phyloP scores from a whole-genome alignment of 2,797 vertebrate genomes.

The Morelia viridis region DNA sequence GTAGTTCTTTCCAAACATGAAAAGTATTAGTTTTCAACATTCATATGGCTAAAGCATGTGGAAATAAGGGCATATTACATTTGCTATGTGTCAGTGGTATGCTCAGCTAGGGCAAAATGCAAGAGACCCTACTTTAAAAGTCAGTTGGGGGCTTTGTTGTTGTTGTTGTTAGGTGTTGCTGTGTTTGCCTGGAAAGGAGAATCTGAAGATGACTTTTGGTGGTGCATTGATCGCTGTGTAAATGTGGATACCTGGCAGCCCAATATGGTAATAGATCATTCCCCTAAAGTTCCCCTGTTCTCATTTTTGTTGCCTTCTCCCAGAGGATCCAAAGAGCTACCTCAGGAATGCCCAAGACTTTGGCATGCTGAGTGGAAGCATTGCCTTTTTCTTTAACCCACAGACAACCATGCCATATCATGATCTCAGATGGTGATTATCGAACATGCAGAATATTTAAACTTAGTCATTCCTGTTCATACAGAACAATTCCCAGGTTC shows the following conservation, averaged over 20 bases:
- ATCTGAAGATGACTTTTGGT: slow-evolving; percentile 99
- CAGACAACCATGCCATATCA: not conserved
- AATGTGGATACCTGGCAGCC: slow-evolving; percentile 94
- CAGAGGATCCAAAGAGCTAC: not conserved
- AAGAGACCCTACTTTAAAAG: not conserved
- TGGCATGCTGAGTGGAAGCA: not conserved
- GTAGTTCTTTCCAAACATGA: not conserved
- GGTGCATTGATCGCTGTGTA: slow-evolving; percentile 98
- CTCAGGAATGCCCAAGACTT: not conserved
- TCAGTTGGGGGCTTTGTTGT: slow-evolving; percentile 43
- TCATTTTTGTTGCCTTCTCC: slow-evolving; percentile 3
- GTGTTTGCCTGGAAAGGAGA: slow-evolving; percentile 99
- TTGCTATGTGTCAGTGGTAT: not conserved
- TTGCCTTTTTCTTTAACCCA: not conserved
- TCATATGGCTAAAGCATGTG: not conserved
- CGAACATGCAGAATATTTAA: not conserved
- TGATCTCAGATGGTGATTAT: not conserved
- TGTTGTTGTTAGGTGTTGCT: slow-evolving; percentile 82
- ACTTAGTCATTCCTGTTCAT: not conserved
- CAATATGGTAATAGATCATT: slow-evolving; percentile 87
- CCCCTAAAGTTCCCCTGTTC: slow-evolving; percentile 16
- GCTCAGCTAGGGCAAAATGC: not conserved
- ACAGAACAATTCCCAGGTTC: not conserved
- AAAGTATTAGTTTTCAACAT: not conserved
- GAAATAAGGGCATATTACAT: not conserved